Conservation (phyloP, 1,140 invertebrate species). For the Xylocopa sonorina region DNA sequence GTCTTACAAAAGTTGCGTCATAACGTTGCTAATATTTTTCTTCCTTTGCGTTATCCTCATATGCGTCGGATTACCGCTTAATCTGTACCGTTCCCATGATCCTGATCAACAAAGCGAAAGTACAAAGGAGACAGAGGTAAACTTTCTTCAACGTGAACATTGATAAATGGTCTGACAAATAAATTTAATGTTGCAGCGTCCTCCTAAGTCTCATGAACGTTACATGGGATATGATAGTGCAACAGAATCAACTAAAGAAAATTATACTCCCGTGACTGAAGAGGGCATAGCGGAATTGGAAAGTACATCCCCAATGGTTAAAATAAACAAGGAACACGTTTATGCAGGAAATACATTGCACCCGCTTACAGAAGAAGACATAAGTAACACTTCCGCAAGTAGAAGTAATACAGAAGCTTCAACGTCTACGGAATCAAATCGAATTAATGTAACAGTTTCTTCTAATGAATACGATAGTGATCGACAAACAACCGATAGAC, state of each 20-base stretch:
- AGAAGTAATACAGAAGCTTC: neutral
- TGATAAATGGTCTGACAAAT: neutral
- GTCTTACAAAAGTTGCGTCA: conserved; percentile 67
- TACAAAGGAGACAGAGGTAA: neutral
- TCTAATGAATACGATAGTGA: too few species aligned
- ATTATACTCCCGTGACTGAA: too few species aligned
- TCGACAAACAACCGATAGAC: neutral
- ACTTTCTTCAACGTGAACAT: neutral
- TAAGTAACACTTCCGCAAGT: too few species aligned
- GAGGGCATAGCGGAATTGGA: too few species aligned
- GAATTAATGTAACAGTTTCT: too few species aligned
- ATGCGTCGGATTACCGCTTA: conserved; percentile 52
- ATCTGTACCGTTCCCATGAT: neutral
- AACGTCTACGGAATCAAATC: too few species aligned
- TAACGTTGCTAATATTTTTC: conserved; percentile 66
- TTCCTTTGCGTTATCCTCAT: conserved; percentile 67
- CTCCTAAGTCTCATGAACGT: neutral
- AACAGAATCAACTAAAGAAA: neutral
- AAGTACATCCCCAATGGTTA: too few species aligned
- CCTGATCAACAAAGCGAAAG: neutral
- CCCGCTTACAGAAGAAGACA: too few species aligned
- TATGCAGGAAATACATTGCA: too few species aligned
- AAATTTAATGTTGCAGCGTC: neutral
- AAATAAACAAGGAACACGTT: too few species aligned
- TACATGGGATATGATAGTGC: neutral